phyloP scores from a whole-genome alignment of 2,888 invertebrate genomes.

The Agonopterix alstromeriana region DNA sequence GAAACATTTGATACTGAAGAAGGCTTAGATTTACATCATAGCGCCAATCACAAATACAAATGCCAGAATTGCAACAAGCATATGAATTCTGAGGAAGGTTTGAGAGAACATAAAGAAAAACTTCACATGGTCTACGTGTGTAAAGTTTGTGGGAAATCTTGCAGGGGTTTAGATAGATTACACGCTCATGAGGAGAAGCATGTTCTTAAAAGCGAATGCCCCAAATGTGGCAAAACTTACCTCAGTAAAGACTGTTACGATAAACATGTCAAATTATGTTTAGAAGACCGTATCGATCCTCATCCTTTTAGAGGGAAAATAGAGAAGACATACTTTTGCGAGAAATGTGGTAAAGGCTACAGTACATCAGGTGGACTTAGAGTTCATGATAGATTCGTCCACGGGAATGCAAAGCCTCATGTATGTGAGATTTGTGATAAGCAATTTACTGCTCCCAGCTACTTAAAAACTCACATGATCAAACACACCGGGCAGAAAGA shows the following conservation, averaged over 20 bases:
- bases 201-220: conserved; percentile 37
- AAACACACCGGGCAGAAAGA: conserved; percentile 64
- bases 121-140: conserved; percentile 41
- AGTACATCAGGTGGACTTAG: conserved; percentile 55
- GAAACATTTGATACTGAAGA: conserved; percentile 25
- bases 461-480: conserved; percentile 54
- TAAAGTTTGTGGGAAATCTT: conserved; percentile 55
- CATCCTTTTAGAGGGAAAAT: conserved; percentile 52
- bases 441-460: conserved; percentile 63
- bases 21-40: conserved; percentile 29
- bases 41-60: conserved; percentile 25
- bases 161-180: conserved; percentile 40
- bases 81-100: conserved; percentile 33
- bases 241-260: conserved; percentile 49
- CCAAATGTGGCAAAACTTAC: conserved; percentile 59
- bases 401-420: conserved; percentile 57
- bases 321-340: conserved; percentile 40
- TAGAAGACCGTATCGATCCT: conserved; percentile 44
- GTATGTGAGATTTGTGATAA: conserved; percentile 53
- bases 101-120: conserved; percentile 37
- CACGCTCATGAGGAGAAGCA: conserved; percentile 53
- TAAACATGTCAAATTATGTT: conserved; percentile 54
- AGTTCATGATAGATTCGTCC: conserved; percentile 56
- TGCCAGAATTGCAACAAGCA: conserved; percentile 39
- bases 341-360: conserved; percentile 54